Evolutionary conservation across 2,113 vertebrate species (phyloP), one percentile per base, ranked within the genome.

Genomic region (Proterorhinus semilunaris): DNA sequence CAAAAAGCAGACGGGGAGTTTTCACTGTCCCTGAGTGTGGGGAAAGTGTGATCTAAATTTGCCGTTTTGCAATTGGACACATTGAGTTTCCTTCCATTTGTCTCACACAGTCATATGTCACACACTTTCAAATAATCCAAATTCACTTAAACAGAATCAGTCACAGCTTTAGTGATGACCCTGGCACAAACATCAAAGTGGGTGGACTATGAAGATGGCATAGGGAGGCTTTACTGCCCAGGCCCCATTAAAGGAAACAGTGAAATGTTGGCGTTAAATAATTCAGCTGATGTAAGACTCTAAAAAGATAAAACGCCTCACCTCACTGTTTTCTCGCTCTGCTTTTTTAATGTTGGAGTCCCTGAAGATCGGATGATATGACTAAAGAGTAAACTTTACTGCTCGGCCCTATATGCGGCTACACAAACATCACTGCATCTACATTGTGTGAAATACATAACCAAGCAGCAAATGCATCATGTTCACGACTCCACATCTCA

Each of bases 281-380:
- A 90, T 88, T 88, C 10, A 87, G 69, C 75, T 44, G 58, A 55
- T 79, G 69, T 78, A 82, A 73, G 73, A 62, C 77, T 72, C 21
- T 36, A 36, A 36, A 36, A 36, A 36, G 15, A 50, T 65, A 72
- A 63, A 64, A 59, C 58, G 7, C 8, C 10, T 9, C 58, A 8
- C 8, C 12, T 9, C 43, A 45, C 62, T 55, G 17, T 69, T 69
- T 48, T 73, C 50, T 84, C 46, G 70, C 62, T 62, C 48, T 10
- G 80, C 68, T 82, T 80, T 83, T 16, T 53, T 45, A 74, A 68
- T 78, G 68, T 72, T 61, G 69, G 64, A 8, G 11, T 71, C 72
- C 62, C 65, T 10, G 27, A 47, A 58, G 74, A 58, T 6, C 46
- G n/a, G 21, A 13, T 8, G 63, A 51, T 68, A 44, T 13, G 27